A percentile compares a stretch with the other conserved stretches of the same genome.
Conservation (phyloP, 2,113 vertebrate species). For the Labeo rohita region DNA sequence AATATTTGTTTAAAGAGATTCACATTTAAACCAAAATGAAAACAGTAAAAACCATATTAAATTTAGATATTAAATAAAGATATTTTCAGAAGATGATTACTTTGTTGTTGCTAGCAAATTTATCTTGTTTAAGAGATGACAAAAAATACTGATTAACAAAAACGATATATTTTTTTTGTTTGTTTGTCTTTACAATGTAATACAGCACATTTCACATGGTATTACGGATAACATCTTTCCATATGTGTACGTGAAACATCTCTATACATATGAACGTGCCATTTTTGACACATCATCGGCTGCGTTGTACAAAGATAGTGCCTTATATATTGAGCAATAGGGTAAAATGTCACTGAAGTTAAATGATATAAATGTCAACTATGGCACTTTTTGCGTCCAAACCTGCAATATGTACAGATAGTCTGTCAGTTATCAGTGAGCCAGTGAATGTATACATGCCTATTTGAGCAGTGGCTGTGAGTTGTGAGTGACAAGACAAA, state of each 20-base stretch:
- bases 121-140: not conserved
- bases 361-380: slow-evolving; percentile 62
- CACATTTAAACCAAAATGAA: too few species aligned
- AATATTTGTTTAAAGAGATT: not conserved
- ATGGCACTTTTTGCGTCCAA: slow-evolving; percentile 41
- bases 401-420: slow-evolving; percentile 44
- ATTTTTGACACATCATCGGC: slow-evolving; percentile 7
- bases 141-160: not conserved
- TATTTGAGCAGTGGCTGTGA: slow-evolving; percentile 45
- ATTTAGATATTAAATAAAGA: too few species aligned
- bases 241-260: slow-evolving; percentile 25
- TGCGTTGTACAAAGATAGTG: slow-evolving; percentile 40
- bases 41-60: too few species aligned
- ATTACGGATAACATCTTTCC: slow-evolving; percentile 10
- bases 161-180: not conserved
- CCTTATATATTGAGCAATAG: slow-evolving; percentile 34
- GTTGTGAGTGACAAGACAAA: slow-evolving; percentile 65
- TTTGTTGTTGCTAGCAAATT: not conserved
- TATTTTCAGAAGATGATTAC: too few species aligned
- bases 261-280: not conserved
- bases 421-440: slow-evolving; percentile 54
- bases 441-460: slow-evolving; percentile 50
- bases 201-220: not conserved
- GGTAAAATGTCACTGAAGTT: slow-evolving; percentile 56
- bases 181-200: not conserved